phyloP scores from a whole-genome alignment of 1,140 invertebrate genomes.

The Zaprionus camerounensis region DNA sequence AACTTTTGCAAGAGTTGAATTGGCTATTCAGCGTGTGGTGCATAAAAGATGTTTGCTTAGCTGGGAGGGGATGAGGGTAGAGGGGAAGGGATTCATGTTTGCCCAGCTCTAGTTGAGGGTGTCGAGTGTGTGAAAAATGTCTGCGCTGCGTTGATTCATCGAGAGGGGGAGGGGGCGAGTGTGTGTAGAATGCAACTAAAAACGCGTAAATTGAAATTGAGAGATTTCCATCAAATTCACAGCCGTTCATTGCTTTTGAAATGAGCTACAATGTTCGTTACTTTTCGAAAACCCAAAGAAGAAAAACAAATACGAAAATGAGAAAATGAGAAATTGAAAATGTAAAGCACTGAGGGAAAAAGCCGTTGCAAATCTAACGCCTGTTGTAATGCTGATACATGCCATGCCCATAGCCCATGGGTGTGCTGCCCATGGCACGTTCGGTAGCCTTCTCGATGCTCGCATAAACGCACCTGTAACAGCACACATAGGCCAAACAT shows the following conservation, averaged over 20 bases:
- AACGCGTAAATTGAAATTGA: conserved; percentile 69
- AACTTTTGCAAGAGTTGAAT: conserved; percentile 63
- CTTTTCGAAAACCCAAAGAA: conserved; percentile 31
- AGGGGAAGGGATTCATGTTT: conserved; percentile 50
- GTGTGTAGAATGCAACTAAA: conserved; percentile 47
- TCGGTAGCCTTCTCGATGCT: conserved; percentile 84
- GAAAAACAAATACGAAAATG: conserved; percentile 9
- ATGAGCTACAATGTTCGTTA: conserved; percentile 84
- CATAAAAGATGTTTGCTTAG: conserved; percentile 73
- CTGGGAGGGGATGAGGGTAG: not conserved
- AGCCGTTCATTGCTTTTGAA: conserved; percentile 84
- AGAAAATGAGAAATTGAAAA: not conserved
- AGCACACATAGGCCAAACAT: conserved; percentile 92
- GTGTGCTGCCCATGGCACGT: conserved; percentile 85
- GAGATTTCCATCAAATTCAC: conserved; percentile 82
- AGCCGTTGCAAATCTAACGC: conserved; percentile 77
- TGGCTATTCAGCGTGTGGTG: conserved; percentile 54
- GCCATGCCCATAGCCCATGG: conserved; percentile 82
- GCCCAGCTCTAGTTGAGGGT: conserved; percentile 35
- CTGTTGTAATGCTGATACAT: conserved; percentile 83
- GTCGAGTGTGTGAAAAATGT: not conserved
- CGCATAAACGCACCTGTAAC: conserved; percentile 87
- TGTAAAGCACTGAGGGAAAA: conserved; percentile 35
- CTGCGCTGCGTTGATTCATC: conserved; percentile 30
- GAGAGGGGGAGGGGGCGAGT: conserved; percentile 40